A percentile compares a stretch with the other conserved stretches of the same genome.
Conservation (phyloP, 1,140 invertebrate genomes). For the Dreissena rostriformis region DNA sequence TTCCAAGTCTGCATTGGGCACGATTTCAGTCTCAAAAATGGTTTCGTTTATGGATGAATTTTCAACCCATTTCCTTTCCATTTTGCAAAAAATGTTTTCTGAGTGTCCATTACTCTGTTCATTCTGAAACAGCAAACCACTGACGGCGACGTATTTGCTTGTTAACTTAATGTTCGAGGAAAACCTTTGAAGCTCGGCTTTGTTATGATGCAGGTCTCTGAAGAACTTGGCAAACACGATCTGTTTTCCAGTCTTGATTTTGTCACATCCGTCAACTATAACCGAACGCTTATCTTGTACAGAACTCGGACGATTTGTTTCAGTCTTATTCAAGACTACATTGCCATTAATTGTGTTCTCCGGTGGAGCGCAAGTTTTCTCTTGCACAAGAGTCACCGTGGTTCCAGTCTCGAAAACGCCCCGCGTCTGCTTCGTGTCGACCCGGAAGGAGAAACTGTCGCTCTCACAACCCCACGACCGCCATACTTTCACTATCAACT, state of each 20-base stretch:
- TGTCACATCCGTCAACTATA: not conserved
- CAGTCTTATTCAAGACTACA: not conserved
- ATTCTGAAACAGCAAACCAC: not conserved
- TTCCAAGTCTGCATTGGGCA: not conserved
- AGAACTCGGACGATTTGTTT: not conserved
- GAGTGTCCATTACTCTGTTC: not conserved
- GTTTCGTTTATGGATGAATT: not conserved
- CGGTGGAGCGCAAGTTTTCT: not conserved
- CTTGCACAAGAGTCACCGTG: not conserved
- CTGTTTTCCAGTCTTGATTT: not conserved
- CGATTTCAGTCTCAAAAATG: no score
- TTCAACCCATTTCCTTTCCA: not conserved
- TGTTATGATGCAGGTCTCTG: not conserved
- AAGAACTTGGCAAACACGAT: slow-evolving; percentile 1
- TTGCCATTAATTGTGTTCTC: not conserved
- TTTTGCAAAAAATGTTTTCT: not conserved
- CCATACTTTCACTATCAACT: slow-evolving; percentile 22
- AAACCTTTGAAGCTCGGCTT: not conserved
- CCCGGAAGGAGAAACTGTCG: not conserved
- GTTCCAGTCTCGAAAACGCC: not conserved
- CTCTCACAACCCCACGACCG: slow-evolving; percentile 31
- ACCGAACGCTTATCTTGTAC: not conserved
- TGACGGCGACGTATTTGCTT: not conserved
- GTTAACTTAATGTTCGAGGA: not conserved
- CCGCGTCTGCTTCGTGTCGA: slow-evolving; percentile 9